phyloP scores from a whole-genome alignment of 2,797 vertebrate genomes.

The Macrochelys suwanniensis region DNA sequence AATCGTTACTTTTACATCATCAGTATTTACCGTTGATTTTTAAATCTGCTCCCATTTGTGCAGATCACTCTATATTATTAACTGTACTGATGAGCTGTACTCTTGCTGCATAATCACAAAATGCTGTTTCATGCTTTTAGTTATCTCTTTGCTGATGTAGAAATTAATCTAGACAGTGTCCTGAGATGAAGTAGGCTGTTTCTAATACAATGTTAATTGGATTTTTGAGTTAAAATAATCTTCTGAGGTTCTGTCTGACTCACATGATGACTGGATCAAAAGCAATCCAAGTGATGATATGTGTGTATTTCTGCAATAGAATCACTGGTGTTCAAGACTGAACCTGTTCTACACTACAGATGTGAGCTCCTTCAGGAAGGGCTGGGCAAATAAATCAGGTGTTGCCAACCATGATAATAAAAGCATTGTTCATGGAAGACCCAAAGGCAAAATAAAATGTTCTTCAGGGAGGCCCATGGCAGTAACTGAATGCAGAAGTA shows the following conservation, averaged over 20 bases:
- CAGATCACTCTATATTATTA: background rate
- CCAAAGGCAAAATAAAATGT: background rate
- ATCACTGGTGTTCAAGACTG: background rate
- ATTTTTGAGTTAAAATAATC: background rate
- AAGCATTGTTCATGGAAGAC: background rate
- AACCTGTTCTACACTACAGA: background rate
- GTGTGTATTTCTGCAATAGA: accelerated
- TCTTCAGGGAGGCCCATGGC: background rate
- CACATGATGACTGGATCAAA: background rate
- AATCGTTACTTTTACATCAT: background rate
- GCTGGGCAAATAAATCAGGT: accelerated
- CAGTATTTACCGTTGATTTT: background rate
- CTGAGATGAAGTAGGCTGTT: background rate
- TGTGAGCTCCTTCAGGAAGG: background rate
- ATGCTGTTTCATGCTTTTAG: background rate
- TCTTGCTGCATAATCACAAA: background rate
- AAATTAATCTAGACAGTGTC: background rate
- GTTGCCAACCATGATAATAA: background rate
- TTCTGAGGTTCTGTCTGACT: background rate
- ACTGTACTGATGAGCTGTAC: background rate
- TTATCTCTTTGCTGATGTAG: background rate
- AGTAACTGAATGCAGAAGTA: background rate
- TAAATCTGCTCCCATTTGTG: background rate
- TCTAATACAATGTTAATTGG: background rate
- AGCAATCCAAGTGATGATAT: background rate